Evolutionary conservation across 2,113 vertebrate species (phyloP), one percentile per base, ranked within the genome.

Genomic region (Alosa alosa): DNA sequence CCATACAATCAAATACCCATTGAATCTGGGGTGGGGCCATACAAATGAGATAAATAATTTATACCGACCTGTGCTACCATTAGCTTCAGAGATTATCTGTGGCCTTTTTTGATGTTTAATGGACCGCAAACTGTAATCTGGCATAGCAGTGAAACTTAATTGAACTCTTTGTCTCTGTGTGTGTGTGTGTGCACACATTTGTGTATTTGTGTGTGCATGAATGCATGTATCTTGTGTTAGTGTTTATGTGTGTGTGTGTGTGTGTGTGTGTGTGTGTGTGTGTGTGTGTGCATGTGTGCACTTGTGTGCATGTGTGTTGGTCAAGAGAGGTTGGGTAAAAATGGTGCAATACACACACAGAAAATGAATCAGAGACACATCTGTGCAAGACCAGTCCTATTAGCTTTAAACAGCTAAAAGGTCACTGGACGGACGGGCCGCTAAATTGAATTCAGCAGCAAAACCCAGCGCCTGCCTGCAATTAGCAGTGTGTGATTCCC

Each of bases 401-500:
- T 75, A 75, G 46, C 20, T 83, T 86, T 83, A 44, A 72, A 72
- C 15, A 36, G 44, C 44, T 31, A 22, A 85, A 85, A 82, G 46
- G 81, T 72, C 46, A 85, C 55, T 25, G 83, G 8, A 82, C 45
- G 22, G 78, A 50, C 45, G 46, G 10, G 22, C 31, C n/a, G 7
- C 83, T 36, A 84, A 45, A 82, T 82, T 81, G 64, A 75, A 72
- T 82, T 72, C 49, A 49, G 18, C 52, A 81, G 41, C 31, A 11
- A 84, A 85, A 81, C 52, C 46, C 6, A 13, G 22, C 44, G n/a
- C 10, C 72, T 49, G 7, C 22, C 78, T 41, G 81, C 82, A 85
- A 85, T 87, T 87, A 87, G 72, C 81, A 47, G 83, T 17, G 57
- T 83, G 22, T 52, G 46, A 68, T 88, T 81, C 81, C 82, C 60